These are phyloP conservation scores for Oxyura jamaicensis DNA, from an alignment of 2,113 vertebrate genomes.

Conservation along the genomic window DNA sequence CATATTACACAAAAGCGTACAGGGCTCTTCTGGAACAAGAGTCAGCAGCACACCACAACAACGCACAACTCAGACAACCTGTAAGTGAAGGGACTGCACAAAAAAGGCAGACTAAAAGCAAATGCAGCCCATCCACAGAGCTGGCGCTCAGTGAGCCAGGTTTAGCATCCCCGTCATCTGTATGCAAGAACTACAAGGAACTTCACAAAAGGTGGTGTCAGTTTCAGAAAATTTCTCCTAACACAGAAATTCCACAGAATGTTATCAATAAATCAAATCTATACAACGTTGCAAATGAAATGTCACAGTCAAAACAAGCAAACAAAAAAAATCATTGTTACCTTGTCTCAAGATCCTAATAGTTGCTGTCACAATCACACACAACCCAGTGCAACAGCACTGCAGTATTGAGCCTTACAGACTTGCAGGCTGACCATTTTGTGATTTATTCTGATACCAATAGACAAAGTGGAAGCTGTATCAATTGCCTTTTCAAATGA, in stretches of 20 bases:
- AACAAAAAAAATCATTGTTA: background rate
- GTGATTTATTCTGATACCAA: background rate
- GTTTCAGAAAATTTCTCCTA: background rate
- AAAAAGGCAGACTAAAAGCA: background rate
- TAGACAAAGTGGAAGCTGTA: background rate
- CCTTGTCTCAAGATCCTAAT: background rate
- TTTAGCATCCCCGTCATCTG: background rate
- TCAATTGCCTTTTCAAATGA: background rate
- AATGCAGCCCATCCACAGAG: background rate
- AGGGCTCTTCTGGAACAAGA: background rate
- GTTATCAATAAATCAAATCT: background rate
- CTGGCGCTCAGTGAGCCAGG: background rate
- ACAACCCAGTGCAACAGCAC: background rate
- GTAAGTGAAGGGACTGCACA: accelerated
- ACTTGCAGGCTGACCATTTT: background rate
- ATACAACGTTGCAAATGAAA: background rate
- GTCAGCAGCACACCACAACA: accelerated
- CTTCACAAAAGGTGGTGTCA: background rate
- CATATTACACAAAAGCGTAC: accelerated
- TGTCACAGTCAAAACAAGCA: background rate
- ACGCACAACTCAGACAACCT: accelerated
- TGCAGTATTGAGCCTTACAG: background rate
- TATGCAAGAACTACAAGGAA: background rate
- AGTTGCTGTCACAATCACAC: background rate
- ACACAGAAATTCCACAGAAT: background rate